phyloP scores from a whole-genome alignment of 2,888 invertebrate genomes.

The Clivina fossor region DNA sequence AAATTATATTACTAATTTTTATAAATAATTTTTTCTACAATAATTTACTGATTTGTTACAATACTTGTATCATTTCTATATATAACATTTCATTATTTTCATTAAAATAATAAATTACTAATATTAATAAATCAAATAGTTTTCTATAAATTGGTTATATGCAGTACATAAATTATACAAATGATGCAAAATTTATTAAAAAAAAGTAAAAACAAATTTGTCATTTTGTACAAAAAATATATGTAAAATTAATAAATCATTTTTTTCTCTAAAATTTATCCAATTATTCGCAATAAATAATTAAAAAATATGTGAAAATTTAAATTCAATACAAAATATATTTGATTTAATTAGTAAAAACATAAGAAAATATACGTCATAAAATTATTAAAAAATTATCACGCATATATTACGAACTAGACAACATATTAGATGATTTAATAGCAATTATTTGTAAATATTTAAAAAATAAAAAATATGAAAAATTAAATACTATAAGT shows the following conservation, averaged over 20 bases:
- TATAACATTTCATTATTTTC: no score
- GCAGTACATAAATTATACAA: no score
- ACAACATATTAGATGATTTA: slow-evolving; percentile 20
- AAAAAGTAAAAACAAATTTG: not conserved
- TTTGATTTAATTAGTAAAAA: no score
- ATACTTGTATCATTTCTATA: no score
- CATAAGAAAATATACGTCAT: not conserved
- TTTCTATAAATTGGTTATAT: no score
- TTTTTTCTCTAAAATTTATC: not conserved
- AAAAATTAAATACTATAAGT: slow-evolving; percentile 11
- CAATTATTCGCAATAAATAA: not conserved
- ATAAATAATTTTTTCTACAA: no score
- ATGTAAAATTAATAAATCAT: not conserved
- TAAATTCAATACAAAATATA: not conserved
- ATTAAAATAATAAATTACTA: no score
- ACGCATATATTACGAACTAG: slow-evolving; percentile 22
- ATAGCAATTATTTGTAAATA: slow-evolving; percentile 19
- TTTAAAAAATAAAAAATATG: slow-evolving; percentile 19
- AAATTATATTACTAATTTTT: no score
- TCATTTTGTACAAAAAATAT: not conserved
- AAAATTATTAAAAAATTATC: slow-evolving; percentile 1
- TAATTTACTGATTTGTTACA: no score
- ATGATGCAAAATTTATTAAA: not conserved
- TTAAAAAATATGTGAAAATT: not conserved
- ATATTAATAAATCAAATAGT: no score